Evolutionary conservation across 2,888 invertebrate species (phyloP), one percentile per base, ranked within the genome.

Genomic region (Drosophila mercatorum): DNA sequence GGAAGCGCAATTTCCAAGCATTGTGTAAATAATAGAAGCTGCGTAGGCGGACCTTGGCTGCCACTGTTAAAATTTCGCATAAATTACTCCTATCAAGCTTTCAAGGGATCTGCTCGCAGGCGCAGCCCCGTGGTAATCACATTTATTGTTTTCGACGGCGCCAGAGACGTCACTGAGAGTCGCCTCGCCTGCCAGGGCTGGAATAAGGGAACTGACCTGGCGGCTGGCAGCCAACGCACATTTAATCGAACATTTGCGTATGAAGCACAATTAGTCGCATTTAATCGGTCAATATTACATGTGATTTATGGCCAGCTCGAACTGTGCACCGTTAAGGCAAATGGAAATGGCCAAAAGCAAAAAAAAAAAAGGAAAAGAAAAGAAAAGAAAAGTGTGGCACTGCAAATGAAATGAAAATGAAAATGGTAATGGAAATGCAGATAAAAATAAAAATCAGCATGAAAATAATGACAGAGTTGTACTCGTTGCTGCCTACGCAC

Each of bases 391-490:
- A 55, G 38, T 60, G 44, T 41, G 58, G 52, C 36, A 49, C 49
- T 52, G 61, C 44, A 68, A 78, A 69, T 52, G 65, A 57, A 78
- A 78, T 65, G 65, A 59, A 71, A 78, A 76, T 76, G 88, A 71
- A 75, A 88, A 86, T 80, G 89, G 76, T 86, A 86, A 90, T 90
- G 88, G 89, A 88, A 85, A 83, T 83, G 88, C 87, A 88, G 81
- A 87, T 87, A 87, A 87, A 89, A 90, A 87, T 87, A 90, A 87
- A 87, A 86, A 86, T 86, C 89, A 86, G 83, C 86, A 86, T 86
- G 87, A 81, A 83, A 90, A 88, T 90, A 86, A 86, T 90, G 89
- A 88, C 86, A 88, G 73, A 75, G 65, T 64, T 60, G 59, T 51
- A 53, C 38, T 64, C 59, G 51, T 22, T 36, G 46, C 63, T 63